Evolutionary conservation across 2,113 vertebrate species (phyloP).

Genomic region (Excalfactoria chinensis): DNA sequence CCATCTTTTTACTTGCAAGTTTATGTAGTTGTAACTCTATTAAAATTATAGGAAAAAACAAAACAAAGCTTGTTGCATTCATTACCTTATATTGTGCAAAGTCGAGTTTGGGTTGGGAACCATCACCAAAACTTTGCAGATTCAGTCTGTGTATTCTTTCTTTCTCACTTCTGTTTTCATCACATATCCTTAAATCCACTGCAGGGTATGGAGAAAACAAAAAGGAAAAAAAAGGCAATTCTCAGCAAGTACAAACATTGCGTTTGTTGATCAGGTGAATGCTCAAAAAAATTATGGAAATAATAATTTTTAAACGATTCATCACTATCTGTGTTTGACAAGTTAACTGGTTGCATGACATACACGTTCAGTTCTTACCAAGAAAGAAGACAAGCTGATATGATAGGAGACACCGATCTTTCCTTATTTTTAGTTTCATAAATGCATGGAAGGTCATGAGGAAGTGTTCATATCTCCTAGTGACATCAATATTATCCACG

Average conservation of each 20-base stretch:
- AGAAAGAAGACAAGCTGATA: not conserved
- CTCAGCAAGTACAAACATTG: not conserved
- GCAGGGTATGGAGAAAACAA: not conserved
- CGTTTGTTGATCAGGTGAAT: not conserved
- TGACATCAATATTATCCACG: not conserved
- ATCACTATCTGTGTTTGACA: not conserved
- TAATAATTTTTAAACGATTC: not conserved
- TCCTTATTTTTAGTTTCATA: not conserved
- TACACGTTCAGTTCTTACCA: not conserved
- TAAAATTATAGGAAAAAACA: not conserved
- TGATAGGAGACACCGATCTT: not conserved
- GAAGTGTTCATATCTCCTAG: not conserved
- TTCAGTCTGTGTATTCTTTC: conserved; percentile 81
- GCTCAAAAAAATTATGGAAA: not conserved
- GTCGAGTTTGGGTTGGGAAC: conserved; percentile 84
- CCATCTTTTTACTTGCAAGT: not conserved
- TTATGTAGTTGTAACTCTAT: not conserved
- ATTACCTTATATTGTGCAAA: conserved; percentile 88
- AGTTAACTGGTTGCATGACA: not conserved
- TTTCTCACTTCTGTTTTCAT: conserved; percentile 81
- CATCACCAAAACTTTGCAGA: conserved; percentile 83
- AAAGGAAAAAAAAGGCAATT: not conserved
- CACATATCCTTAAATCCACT: conserved; percentile 81
- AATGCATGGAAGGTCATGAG: not conserved
- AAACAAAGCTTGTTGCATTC: not conserved